Percentiles rank a stretch among this genome's conserved stretches.
Conservation (phyloP, 2,888 invertebrate genomes). For the Didymodactylos carnosus region DNA sequence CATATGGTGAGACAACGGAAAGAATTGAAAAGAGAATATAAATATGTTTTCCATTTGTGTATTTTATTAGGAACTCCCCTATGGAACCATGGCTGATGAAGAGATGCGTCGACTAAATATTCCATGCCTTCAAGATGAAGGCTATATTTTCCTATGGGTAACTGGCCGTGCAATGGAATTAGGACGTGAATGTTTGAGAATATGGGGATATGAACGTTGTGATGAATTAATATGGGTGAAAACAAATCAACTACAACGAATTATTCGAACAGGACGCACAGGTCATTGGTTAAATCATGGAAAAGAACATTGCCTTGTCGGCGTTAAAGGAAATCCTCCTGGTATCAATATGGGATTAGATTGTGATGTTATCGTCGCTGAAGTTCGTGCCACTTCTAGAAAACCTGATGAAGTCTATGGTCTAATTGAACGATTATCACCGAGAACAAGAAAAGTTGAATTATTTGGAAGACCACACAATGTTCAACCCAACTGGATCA, state of each 20-base stretch:
- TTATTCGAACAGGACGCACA: conserved; percentile 82
- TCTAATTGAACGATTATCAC: conserved; percentile 81
- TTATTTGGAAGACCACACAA: conserved; percentile 89
- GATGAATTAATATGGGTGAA: conserved; percentile 98
- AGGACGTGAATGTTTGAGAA: conserved; percentile 73
- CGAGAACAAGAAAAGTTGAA: conserved; percentile 87
- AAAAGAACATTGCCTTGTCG: conserved; percentile 87
- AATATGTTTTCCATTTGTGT: no score
- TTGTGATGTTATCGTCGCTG: conserved; percentile 92
- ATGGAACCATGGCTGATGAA: conserved; percentile 94
- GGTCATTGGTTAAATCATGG: conserved; percentile 98
- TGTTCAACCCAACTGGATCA: conserved; percentile 87
- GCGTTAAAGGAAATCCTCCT: conserved; percentile 80
- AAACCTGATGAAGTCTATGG: conserved; percentile 97
- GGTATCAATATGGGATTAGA: conserved; percentile 59
- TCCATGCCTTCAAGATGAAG: conserved; percentile 79
- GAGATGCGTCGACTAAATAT: conserved; percentile 89
- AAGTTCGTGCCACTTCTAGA: conserved; percentile 87
- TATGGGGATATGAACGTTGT: conserved; percentile 89
- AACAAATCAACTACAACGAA: conserved; percentile 85
- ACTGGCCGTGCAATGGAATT: conserved; percentile 75
- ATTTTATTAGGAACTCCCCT: conserved; percentile 89
- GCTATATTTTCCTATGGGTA: conserved; percentile 88
- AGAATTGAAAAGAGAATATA: no score
- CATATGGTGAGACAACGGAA: no score